Base-by-base conservation (phyloP, 2,113 vertebrate species). In the Callaeas wilsoni region DNA sequence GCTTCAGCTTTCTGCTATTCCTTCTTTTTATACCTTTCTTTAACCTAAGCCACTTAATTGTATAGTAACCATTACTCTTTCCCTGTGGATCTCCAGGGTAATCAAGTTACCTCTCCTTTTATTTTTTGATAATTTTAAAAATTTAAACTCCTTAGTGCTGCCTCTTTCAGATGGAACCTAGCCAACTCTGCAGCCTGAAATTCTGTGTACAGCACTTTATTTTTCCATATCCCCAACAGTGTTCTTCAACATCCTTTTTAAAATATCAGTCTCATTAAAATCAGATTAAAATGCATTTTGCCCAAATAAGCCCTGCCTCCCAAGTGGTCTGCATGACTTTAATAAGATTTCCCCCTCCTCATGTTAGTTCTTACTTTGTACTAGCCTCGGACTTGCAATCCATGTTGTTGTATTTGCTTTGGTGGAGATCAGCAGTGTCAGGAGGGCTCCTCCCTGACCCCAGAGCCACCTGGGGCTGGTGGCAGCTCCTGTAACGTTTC, bases 221-320 rank as follows among this genome's bases (percentile, higher is more conserved):
- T 74, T 35, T 47, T 15, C 46, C 46, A 8, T 39, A 84, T 65
- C 71, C 88, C 85, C 37, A 90, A 1, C 3, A 73, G 47, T 30
- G 8, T 59, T 93, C 62, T 56, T 92, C 79, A 71, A 57, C 63
- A 77, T 69, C 53, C 26, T 65, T 83, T 91, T 74, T 33, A 86
- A 95, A 94, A 86, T 65, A 79, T 55, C 76, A 77, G 60, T 44
- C 87, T 93, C 90, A 91, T 94, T 93, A 94, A 91, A 94, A 70
- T 52, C 65, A 94, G 92, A 93, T 95, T 95, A 89, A 96, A 93
- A 93, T 65, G 57, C 41, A 22, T 95, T 96, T 91, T 95, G 52
- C 78, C 60, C 70, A 95, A 73, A 85, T 84, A 91, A 91, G 44
- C 64, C 80, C 44, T 50, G 16, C 47, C 56, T 96, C 93, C 83